A percentile compares a stretch with the other conserved stretches of the same genome.
Evolutionary conservation across 2,888 invertebrate genomes (phyloP).

Genomic region (Mycalesis mineus): DNA sequence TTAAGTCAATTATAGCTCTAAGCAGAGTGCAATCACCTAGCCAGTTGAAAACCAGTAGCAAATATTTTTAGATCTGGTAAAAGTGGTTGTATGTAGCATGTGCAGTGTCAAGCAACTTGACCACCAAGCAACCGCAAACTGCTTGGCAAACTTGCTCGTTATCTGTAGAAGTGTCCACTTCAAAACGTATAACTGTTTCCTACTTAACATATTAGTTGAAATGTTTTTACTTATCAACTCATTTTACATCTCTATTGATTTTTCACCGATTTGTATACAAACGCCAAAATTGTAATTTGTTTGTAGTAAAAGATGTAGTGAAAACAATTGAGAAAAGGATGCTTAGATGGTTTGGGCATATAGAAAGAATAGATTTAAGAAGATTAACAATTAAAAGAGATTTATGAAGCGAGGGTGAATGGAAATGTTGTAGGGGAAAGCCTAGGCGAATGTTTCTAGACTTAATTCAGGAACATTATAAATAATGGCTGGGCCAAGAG

Average conservation of each 20-base stretch:
- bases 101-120: conserved; percentile 14
- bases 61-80: conserved; percentile 24
- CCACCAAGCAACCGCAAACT: conserved; percentile 10
- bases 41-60: conserved; percentile 5
- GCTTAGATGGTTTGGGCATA: too few species aligned
- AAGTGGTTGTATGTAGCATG: conserved; percentile 21
- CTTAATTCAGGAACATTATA: too few species aligned
- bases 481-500: too few species aligned
- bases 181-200: not conserved
- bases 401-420: too few species aligned
- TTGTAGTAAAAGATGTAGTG: too few species aligned
- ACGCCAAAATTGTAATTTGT: too few species aligned
- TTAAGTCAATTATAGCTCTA: too few species aligned
- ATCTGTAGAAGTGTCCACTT: conserved; percentile 11
- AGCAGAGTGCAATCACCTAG: not conserved
- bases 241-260: not conserved
- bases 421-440: too few species aligned
- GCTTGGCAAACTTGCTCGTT: conserved; percentile 14
- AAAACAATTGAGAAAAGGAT: too few species aligned
- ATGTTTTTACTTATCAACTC: not conserved
- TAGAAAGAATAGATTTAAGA: too few species aligned
- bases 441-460: too few species aligned
- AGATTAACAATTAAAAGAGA: too few species aligned
- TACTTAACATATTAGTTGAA: not conserved
- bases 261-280: not conserved